A percentile compares a stretch with the other conserved stretches of the same genome.
Conservation (phyloP, 2,113 vertebrate species). For the Lamprotornis superbus region DNA sequence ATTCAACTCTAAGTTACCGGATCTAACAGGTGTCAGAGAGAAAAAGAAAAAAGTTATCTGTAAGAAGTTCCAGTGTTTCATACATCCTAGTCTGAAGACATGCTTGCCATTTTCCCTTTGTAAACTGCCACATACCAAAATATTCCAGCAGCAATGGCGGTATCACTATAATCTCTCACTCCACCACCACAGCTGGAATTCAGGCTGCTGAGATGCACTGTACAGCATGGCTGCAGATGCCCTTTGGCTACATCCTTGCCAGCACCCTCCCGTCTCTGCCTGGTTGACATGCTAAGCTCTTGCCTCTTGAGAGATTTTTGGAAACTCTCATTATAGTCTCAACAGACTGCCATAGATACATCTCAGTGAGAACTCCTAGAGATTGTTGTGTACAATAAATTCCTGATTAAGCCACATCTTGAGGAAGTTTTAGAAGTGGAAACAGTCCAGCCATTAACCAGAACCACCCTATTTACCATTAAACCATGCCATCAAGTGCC, state of each 20-base stretch:
- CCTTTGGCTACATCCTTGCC: background rate
- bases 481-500: background rate
- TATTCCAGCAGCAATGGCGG: background rate
- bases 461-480: background rate
- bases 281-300: background rate
- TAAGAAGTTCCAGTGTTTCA: background rate
- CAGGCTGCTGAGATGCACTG: background rate
- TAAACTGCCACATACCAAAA: background rate
- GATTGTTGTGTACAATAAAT: background rate
- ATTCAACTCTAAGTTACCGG: background rate
- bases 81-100: background rate
- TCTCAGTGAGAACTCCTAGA: background rate
- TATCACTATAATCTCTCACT: background rate
- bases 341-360: background rate
- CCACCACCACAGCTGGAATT: background rate
- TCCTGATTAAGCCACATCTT: background rate
- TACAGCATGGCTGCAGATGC: background rate
- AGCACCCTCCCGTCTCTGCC: background rate
- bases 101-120: rapidly evolving
- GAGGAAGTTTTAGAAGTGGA: background rate
- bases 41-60: background rate
- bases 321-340: background rate
- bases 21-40: background rate
- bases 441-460: background rate
- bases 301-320: background rate